Conservation (phyloP, 2,888 invertebrate species). For the Helleia helle region DNA sequence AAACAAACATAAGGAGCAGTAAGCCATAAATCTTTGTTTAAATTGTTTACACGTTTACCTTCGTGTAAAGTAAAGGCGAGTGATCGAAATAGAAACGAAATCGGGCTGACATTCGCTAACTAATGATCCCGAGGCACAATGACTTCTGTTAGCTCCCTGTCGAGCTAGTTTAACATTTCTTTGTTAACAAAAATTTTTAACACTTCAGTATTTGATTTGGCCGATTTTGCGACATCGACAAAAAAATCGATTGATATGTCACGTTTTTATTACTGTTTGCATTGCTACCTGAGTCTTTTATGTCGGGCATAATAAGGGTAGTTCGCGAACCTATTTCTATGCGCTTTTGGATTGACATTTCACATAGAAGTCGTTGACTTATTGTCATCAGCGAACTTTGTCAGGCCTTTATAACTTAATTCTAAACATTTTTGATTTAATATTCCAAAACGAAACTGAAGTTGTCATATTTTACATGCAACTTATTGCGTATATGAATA, state of each 20-base stretch:
- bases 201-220: conserved; percentile 72
- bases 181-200: conserved; percentile 62
- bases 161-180: conserved; percentile 42
- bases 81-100: conserved; percentile 44
- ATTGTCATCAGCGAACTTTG: conserved; percentile 2
- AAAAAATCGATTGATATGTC: conserved; percentile 65
- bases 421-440: background rate
- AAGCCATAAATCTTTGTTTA: conserved; percentile 47
- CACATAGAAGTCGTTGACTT: conserved; percentile 47
- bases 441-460: background rate
- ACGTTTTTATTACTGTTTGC: conserved; percentile 68
- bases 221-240: conserved; percentile 43
- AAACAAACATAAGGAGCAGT: conserved; percentile 31
- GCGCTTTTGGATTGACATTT: conserved; percentile 42
- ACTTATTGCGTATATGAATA: conserved; percentile 1
- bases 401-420: background rate
- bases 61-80: conserved; percentile 50
- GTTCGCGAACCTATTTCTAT: conserved; percentile 21
- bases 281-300: conserved; percentile 62
- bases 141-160: conserved; percentile 41
- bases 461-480: background rate
- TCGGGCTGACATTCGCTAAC: conserved; percentile 57
- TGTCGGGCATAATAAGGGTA: conserved; percentile 47
- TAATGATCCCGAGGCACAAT: conserved; percentile 60
- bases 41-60: conserved; percentile 60